These are phyloP conservation scores for Plestiodon gilberti DNA, from an alignment of 2,113 vertebrate species.

Conservation along the genomic window DNA sequence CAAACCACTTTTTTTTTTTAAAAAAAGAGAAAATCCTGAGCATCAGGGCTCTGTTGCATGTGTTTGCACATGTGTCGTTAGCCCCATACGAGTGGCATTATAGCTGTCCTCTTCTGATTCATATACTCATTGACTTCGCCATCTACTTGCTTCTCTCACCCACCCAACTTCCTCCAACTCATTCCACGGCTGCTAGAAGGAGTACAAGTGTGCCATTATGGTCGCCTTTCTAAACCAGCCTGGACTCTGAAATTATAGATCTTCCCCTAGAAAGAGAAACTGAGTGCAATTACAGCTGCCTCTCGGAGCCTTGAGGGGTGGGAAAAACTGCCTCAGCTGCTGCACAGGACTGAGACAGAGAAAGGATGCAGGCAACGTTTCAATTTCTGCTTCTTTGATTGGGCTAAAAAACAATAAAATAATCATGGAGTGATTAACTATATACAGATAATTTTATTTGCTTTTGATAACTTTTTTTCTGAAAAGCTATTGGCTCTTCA, in stretches of 20 bases:
- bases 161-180: not conserved
- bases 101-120: not conserved
- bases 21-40: not conserved
- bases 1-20: not conserved
- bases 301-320: not conserved
- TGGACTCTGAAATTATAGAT: not conserved
- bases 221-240: not conserved
- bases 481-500: not conserved
- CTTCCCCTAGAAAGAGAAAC: not conserved
- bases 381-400: slow-evolving; percentile 33
- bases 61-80: too few species aligned
- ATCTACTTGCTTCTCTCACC: too few species aligned
- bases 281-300: not conserved
- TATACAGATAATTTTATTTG: slow-evolving; percentile 33
- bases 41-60: not conserved
- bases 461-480: slow-evolving; percentile 10
- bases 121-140: not conserved
- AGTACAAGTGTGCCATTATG: not conserved
- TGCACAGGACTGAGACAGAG: not conserved
- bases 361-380: not conserved
- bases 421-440: not conserved
- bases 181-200: not conserved
- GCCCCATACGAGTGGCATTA: not conserved
- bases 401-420: slow-evolving; percentile 15
- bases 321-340: not conserved